Base-by-base conservation (phyloP, 1,140 invertebrate species). In the Tetragonula clypearis region DNA sequence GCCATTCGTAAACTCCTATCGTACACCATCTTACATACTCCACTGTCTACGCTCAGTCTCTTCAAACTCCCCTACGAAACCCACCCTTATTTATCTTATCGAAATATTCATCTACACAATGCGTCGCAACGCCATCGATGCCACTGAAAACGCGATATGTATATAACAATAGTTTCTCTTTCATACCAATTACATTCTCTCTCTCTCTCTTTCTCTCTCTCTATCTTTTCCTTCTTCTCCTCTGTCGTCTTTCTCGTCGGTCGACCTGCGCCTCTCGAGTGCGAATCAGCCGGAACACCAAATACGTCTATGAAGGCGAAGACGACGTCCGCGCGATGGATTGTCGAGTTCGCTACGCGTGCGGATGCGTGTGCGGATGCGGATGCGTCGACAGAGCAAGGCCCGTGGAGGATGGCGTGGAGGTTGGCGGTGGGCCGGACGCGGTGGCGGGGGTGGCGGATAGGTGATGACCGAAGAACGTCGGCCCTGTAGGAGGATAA, bases 381-480 rank as follows among this genome's bases (percentile, higher is more conserved):
- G 89, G 88, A 68, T 92, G 89, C 58, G 87, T 88, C 35, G 93
- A 91, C 21, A 94, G 86, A 21, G 90, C 65, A n/a, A 92, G 89
- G 17, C 92, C 93, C 14, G 91, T 93, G 26, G 94, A 92, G 55
- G 94, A 94, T 30, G 94, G 92, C 19, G 94, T 92, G 17, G 92
- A 92, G 15, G 93, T 90, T 15, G 92, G 88, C 69, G 93, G 92
- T 0, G 93, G 91, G 0, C 88, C 89, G 23, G 92, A 91, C 11
- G 92, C 92, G 8, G 92, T 92, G 21, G 91, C 93, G 2, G 94
- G 84, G 19, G 93, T 92, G 35, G 92, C 84, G 11, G 92, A 75
- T 55, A 94, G 88, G 73, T 95, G 93, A 80, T 95, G 95, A 73
- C 94, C 94, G 83, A 95, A 95, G 86, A 95, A 95, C 26, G 92